Percentiles rank a stretch among this genome's conserved stretches.
These are phyloP conservation scores for Ceratotherium simum DNA, from an alignment of 2,113 vertebrate species.

Conservation along the genomic window DNA sequence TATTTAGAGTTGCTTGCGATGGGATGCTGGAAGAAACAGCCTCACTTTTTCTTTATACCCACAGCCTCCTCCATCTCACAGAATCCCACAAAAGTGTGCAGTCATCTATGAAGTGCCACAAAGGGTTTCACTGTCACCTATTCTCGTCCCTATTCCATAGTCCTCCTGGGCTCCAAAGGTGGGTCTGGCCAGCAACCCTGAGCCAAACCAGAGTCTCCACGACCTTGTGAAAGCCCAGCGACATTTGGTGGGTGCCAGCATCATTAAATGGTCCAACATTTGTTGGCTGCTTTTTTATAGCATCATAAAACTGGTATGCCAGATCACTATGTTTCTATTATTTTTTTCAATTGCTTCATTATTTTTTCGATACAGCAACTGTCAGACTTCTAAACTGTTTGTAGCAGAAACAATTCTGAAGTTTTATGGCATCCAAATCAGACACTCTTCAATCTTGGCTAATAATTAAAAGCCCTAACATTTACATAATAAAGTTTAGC, in stretches of 20 bases:
- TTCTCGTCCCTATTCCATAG: background rate
- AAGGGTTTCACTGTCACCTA: background rate
- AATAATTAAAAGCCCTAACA: conserved; percentile 53
- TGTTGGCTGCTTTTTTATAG: conserved; percentile 62
- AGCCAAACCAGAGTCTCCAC: conserved; percentile 46
- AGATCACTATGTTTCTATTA: conserved; percentile 60
- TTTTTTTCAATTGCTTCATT: conserved; percentile 65
- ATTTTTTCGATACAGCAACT: conserved; percentile 6
- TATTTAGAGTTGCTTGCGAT: background rate
- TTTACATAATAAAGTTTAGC: conserved; percentile 53
- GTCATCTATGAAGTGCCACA: background rate
- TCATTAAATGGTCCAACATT: conserved; percentile 59
- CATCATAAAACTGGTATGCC: conserved; percentile 67
- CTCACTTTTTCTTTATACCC: background rate
- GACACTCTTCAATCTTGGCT: conserved; percentile 48
- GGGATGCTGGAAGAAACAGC: background rate
- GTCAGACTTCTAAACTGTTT: conserved; percentile 49
- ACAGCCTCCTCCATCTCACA: background rate
- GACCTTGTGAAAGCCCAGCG: conserved; percentile 73
- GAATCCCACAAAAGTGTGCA: background rate
- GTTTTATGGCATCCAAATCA: conserved; percentile 59
- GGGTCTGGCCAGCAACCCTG: background rate
- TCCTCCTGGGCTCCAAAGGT: background rate
- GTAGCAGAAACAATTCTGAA: conserved; percentile 27
- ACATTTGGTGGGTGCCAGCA: conserved; percentile 73